Conservation (phyloP, 2,888 invertebrate genomes). For the Zele albiditarsus region DNA sequence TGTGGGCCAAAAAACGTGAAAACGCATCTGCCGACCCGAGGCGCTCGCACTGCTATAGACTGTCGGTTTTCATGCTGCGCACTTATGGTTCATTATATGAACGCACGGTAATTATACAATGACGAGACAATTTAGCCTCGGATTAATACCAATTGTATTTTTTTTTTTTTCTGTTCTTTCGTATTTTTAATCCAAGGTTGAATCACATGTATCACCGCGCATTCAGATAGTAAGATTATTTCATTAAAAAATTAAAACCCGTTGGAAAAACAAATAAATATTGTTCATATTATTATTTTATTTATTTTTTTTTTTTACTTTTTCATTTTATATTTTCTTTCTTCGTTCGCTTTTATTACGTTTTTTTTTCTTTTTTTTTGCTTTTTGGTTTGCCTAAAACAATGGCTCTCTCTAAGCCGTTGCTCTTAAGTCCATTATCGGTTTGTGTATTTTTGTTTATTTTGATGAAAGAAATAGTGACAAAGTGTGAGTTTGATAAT, state of each 20-base stretch:
- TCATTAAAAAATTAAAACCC: constrained; percentile 74
- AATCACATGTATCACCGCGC: constrained; percentile 56
- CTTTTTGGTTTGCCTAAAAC: constrained; percentile 48
- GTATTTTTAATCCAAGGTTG: constrained; percentile 42
- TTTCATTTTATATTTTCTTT: constrained; percentile 43
- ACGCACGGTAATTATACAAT: constrained; percentile 40
- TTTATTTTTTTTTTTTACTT: constrained; percentile 42
- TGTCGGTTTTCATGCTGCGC: constrained; percentile 73
- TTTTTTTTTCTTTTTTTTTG: constrained; percentile 18
- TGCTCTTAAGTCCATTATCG: constrained; percentile 48
- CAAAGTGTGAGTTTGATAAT: constrained; percentile 29
- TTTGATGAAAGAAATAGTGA: constrained; percentile 44
- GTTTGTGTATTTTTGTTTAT: constrained; percentile 8
- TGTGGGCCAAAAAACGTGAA: constrained; percentile 65
- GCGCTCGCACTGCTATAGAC: constrained; percentile 73
- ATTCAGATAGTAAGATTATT: constrained; percentile 70
- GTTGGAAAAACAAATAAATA: constrained; percentile 69
- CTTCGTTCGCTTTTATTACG: constrained; percentile 43
- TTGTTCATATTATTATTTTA: constrained; percentile 60
- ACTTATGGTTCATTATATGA: constrained; percentile 64
- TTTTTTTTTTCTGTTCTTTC: no score
- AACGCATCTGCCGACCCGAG: constrained; percentile 68
- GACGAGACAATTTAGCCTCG: constrained; percentile 23
- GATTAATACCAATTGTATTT: constrained; percentile 21
- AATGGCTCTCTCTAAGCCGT: constrained; percentile 54